Evolutionary conservation across 2,888 invertebrate genomes (phyloP).

Genomic region (Cephonodes hylas): DNA sequence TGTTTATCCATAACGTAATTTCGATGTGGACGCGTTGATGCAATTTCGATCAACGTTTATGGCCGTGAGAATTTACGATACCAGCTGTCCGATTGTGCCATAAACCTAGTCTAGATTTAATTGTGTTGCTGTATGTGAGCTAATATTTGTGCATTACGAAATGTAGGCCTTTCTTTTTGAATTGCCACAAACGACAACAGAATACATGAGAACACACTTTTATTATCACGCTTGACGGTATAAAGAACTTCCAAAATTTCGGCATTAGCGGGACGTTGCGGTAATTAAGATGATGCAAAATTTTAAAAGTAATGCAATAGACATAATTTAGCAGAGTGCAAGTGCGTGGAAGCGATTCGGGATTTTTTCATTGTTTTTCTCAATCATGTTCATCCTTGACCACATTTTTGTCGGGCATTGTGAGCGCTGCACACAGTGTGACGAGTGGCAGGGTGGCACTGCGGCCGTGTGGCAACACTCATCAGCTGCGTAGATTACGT

Average conservation of each 20-base stretch:
- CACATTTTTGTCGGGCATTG: constrained; percentile 42
- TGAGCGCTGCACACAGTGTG: constrained; percentile 39
- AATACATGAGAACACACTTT: too few relatives aligned
- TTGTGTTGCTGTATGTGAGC: too few relatives aligned
- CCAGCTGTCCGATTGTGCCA: too few relatives aligned
- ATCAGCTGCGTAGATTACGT: constrained; percentile 33
- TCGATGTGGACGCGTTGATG: background rate
- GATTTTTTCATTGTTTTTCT: constrained; percentile 27
- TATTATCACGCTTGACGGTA: too few relatives aligned
- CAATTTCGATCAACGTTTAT: background rate
- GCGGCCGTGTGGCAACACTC: background rate
- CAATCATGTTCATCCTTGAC: constrained; percentile 50
- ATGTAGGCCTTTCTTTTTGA: too few relatives aligned
- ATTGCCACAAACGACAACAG: too few relatives aligned
- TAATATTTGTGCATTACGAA: too few relatives aligned
- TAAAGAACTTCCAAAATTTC: background rate
- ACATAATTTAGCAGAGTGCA: background rate
- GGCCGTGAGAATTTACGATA: background rate
- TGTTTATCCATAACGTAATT: constrained; percentile 38
- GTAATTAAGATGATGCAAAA: background rate
- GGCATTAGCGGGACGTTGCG: background rate
- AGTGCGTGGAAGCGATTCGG: constrained; percentile 16
- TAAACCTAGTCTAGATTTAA: background rate
- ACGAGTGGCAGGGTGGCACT: constrained; percentile 28
- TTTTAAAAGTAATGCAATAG: background rate